These are phyloP conservation scores for Antheraea mylitta DNA, from an alignment of 1,140 invertebrate species.

Conservation along the genomic window DNA sequence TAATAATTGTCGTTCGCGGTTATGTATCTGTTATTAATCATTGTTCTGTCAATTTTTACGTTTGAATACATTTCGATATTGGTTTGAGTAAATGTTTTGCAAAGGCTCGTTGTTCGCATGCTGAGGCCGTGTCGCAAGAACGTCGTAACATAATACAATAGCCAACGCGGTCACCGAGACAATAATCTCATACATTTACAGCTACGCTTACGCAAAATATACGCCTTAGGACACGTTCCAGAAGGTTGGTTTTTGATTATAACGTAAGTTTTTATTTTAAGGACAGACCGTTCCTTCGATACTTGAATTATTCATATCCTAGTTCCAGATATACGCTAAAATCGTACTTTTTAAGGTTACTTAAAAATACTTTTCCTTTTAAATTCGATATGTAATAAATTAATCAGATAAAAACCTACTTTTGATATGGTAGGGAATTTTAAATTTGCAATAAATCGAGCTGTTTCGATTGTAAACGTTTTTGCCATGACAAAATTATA, in stretches of 20 bases:
- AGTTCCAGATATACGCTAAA: neutral
- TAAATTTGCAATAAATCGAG: too few species aligned
- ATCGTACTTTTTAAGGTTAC: neutral
- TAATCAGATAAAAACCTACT: too few species aligned
- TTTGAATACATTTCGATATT: constrained; percentile 5
- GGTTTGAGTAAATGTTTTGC: constrained; percentile 43
- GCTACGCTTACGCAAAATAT: constrained; percentile 16
- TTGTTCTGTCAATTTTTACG: neutral
- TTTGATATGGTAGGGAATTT: too few species aligned
- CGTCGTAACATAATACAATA: constrained; percentile 57
- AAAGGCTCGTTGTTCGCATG: constrained; percentile 47
- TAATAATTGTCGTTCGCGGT: neutral
- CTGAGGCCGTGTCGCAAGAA: constrained; percentile 38
- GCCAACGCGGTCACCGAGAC: constrained; percentile 46
- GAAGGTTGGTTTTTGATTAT: constrained; percentile 24
- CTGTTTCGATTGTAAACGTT: too few species aligned
- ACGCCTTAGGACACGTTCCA: constrained; percentile 12
- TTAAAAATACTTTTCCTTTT: neutral
- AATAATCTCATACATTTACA: constrained; percentile 44
- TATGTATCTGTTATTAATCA: neutral
- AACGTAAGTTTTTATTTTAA: neutral
- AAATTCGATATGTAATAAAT: too few species aligned
- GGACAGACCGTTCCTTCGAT: neutral
- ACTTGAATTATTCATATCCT: constrained; percentile 1
- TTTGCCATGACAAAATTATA: too few species aligned